Conservation (phyloP, 2,113 vertebrate genomes). For the Alligator mississippiensis region DNA sequence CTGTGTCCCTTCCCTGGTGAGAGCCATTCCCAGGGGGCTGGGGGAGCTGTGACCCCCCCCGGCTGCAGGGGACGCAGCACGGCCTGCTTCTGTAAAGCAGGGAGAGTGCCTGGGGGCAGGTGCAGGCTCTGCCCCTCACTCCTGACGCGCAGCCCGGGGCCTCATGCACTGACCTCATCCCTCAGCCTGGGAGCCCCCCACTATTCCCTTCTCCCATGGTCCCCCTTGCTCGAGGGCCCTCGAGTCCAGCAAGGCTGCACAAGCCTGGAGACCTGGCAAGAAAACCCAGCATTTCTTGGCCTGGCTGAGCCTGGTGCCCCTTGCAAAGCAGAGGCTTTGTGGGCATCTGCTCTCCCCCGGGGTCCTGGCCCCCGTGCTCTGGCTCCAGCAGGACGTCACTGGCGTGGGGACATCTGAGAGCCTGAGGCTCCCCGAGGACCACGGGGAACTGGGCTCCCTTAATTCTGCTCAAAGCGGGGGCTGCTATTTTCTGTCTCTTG, state of each 20-base stretch:
- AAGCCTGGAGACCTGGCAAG: not conserved
- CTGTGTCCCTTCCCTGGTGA: too few species aligned
- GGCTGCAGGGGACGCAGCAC: too few species aligned
- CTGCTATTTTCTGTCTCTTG: not conserved
- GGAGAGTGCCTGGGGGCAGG: too few species aligned
- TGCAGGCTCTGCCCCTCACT: not conserved
- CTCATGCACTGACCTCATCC: not conserved
- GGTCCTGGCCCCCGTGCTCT: not conserved
- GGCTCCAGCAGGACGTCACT: not conserved
- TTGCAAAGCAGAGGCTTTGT: not conserved
- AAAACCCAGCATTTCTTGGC: not conserved
- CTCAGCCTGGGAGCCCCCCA: not conserved
- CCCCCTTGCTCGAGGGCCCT: too few species aligned
- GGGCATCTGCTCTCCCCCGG: not conserved
- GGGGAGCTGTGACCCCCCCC: too few species aligned
- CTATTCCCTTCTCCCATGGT: not conserved
- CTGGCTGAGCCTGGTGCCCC: not conserved
- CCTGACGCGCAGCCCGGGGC: rapidly evolving
- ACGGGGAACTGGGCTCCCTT: too few species aligned
- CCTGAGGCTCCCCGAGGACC: not conserved
- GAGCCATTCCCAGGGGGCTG: too few species aligned
- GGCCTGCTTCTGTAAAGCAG: too few species aligned
- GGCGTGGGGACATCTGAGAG: not conserved
- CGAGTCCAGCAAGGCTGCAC: not conserved
- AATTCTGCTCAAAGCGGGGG: not conserved